These are phyloP conservation scores for Coryphaenoides rupestris DNA, from an alignment of 2,113 vertebrate genomes.

Conservation along the genomic window DNA sequence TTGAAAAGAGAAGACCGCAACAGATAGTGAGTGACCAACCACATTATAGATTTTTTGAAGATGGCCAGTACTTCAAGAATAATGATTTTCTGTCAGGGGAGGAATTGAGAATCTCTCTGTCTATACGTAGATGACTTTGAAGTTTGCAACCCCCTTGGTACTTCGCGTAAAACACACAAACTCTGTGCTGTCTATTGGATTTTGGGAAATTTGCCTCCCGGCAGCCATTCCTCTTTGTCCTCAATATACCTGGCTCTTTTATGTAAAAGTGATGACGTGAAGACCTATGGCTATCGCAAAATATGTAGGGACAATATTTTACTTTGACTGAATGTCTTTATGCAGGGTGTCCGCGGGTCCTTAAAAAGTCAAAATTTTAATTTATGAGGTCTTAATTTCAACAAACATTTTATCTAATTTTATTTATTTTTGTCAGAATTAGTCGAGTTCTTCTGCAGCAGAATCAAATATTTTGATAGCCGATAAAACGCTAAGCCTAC, in stretches of 20 bases:
- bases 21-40: slow-evolving; percentile 2
- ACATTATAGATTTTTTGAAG: slow-evolving; percentile 15
- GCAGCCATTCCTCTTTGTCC: slow-evolving; percentile 16
- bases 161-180: slow-evolving; percentile 20
- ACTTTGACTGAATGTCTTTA: no score
- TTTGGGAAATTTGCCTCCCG: slow-evolving; percentile 1
- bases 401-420: no score
- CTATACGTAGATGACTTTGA: slow-evolving; percentile 26
- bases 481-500: no score
- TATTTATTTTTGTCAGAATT: no score
- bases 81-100: slow-evolving; percentile 30
- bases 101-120: slow-evolving; percentile 2
- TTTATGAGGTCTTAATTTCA: no score
- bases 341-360: no score
- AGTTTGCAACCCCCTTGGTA: slow-evolving; percentile 21
- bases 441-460: no score
- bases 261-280: slow-evolving; percentile 19
- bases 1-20: slow-evolving; percentile 17
- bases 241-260: slow-evolving; percentile 21
- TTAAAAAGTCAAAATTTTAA: no score
- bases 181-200: slow-evolving; percentile 28
- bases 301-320: no score
- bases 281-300: slow-evolving; percentile 22
- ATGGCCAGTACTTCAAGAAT: slow-evolving; percentile 6
- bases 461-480: no score